These are phyloP conservation scores for Ceratotherium simum DNA, from an alignment of 2,113 vertebrate species.

Conservation along the genomic window DNA sequence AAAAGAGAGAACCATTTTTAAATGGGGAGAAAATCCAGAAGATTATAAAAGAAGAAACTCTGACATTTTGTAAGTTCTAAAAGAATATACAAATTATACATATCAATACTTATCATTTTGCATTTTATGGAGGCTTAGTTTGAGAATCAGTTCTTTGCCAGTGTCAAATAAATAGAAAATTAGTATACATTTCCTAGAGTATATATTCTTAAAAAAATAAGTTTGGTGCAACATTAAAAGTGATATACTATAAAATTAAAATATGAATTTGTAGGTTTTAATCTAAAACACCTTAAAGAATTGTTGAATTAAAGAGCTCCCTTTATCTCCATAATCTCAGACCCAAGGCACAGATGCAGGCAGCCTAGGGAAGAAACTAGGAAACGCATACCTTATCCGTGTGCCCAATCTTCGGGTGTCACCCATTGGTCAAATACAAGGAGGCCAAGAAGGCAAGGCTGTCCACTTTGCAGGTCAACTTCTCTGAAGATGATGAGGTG, in stretches of 20 bases:
- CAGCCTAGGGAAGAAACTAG: neutral
- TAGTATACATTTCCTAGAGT: neutral
- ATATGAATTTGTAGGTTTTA: neutral
- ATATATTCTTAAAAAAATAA: neutral
- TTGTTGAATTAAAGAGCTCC: neutral
- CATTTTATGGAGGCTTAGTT: conserved; percentile 46
- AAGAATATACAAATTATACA: conserved; percentile 63
- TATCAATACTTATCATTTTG: conserved; percentile 39
- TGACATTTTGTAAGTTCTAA: neutral
- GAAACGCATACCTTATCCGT: neutral
- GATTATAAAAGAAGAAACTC: conserved; percentile 35
- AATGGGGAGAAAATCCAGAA: neutral
- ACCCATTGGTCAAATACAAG: neutral
- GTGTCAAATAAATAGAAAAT: neutral
- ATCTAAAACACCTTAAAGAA: conserved; percentile 1
- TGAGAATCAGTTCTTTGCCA: neutral
- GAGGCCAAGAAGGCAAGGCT: neutral
- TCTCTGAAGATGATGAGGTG: neutral
- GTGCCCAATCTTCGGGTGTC: neutral
- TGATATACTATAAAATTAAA: conserved; percentile 4
- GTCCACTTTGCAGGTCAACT: neutral
- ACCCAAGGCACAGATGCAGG: neutral
- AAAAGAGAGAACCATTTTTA: conserved; percentile 13
- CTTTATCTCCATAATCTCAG: neutral
- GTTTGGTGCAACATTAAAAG: neutral